Evolutionary conservation across 2,113 vertebrate species (phyloP).

Genomic region (Eulemur macaco): DNA sequence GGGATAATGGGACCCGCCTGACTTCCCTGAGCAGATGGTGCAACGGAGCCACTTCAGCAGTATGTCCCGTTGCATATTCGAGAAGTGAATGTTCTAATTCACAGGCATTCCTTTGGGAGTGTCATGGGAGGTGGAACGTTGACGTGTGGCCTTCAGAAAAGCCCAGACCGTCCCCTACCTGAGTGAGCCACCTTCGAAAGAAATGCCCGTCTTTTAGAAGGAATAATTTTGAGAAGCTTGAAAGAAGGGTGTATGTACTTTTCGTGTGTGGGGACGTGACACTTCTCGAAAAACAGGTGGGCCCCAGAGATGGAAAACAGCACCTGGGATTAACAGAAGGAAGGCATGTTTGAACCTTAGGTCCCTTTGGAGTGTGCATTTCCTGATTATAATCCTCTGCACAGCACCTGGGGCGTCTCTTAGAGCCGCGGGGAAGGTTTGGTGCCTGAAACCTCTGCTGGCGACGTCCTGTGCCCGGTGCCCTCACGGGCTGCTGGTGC

Average conservation of each 20-base stretch:
- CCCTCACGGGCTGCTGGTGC: not conserved
- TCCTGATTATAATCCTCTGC: not conserved
- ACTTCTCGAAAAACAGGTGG: not conserved
- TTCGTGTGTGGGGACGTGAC: not conserved
- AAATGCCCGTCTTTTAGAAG: not conserved
- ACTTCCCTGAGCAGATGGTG: not conserved
- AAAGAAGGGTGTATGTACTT: not conserved
- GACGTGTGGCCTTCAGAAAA: not conserved
- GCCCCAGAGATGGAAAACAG: not conserved
- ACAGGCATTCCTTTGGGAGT: not conserved
- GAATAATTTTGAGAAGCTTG: not conserved
- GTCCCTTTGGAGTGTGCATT: conserved; percentile 25
- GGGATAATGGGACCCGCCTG: not conserved
- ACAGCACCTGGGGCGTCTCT: not conserved
- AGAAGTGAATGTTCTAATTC: not conserved
- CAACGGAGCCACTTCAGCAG: not conserved
- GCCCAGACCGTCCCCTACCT: not conserved
- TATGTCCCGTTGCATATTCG: not conserved
- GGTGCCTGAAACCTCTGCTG: not conserved
- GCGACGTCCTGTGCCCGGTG: not conserved
- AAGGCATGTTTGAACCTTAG: not conserved
- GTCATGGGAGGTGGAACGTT: too few relatives aligned
- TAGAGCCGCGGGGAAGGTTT: not conserved
- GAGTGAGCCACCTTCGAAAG: not conserved
- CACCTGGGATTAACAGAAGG: not conserved